These are phyloP conservation scores for Galendromus occidentalis DNA, from an alignment of 1,140 invertebrate genomes.

Conservation along the genomic window DNA sequence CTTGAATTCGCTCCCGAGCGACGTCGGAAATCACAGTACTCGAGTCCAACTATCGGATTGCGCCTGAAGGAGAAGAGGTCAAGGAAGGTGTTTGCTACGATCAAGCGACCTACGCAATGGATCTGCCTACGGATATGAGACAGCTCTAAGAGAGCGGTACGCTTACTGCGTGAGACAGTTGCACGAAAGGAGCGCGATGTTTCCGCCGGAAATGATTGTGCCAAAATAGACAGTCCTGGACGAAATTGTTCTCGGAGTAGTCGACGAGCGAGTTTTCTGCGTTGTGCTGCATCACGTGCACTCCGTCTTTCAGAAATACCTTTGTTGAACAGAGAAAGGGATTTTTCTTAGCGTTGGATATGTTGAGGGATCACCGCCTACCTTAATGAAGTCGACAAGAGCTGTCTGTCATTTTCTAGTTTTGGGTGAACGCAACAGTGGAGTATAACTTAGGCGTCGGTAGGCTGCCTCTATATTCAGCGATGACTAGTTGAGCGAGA, in stretches of 20 bases:
- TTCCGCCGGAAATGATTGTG: slow-evolving; percentile 54
- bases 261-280: neutral
- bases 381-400: neutral
- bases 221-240: slow-evolving; percentile 54
- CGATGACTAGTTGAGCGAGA: too few relatives aligned
- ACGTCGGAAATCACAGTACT: neutral
- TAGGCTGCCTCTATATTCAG: neutral
- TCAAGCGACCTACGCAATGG: neutral
- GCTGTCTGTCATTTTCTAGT: neutral
- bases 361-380: neutral
- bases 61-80: too few relatives aligned
- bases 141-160: too few relatives aligned
- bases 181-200: slow-evolving; percentile 44
- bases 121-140: too few relatives aligned
- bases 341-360: neutral
- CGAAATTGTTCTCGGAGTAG: slow-evolving; percentile 36
- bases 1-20: neutral
- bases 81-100: neutral
- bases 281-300: neutral
- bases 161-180: slow-evolving; percentile 33
- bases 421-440: neutral
- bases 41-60: too few relatives aligned
- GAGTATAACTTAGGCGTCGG: neutral
- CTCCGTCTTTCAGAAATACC: neutral
- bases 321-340: neutral